Conservation (phyloP, 2,797 vertebrate species). For the Syngnathus rostellatus region DNA sequence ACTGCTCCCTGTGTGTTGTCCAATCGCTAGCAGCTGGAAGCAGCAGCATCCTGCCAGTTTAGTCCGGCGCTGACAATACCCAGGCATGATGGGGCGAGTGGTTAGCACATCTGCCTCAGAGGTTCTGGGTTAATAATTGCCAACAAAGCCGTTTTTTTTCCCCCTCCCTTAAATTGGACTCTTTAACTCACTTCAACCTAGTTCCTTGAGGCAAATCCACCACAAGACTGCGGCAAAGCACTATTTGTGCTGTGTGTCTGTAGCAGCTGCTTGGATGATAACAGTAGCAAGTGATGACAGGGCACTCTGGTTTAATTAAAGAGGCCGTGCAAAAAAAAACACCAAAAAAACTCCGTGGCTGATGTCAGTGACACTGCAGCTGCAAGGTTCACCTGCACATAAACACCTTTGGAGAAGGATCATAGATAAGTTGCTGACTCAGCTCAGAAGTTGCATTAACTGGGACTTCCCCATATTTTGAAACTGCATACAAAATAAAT, state of each 20-base stretch:
- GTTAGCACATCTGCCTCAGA: not conserved
- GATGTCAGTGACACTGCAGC: slow-evolving; percentile 64
- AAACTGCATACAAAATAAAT: slow-evolving; percentile 14
- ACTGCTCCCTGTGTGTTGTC: slow-evolving; percentile 39
- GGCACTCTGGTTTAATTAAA: slow-evolving; percentile 59
- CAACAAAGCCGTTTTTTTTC: no score
- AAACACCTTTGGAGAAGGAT: slow-evolving; percentile 8
- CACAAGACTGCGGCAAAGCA: no score
- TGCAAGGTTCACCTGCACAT: slow-evolving; percentile 41
- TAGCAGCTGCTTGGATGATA: slow-evolving; percentile 46
- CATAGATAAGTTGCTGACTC: slow-evolving; percentile 58
- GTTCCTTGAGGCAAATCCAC: no score
- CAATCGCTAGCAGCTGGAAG: slow-evolving; percentile 83
- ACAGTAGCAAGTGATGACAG: slow-evolving; percentile 64
- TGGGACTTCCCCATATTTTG: slow-evolving; percentile 40
- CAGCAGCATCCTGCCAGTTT: slow-evolving; percentile 51
- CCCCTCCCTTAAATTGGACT: no score
- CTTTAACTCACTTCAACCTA: no score
- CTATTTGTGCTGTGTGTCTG: slow-evolving; percentile 3
- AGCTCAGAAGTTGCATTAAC: not conserved
- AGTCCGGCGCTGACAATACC: not conserved
- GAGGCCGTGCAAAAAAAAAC: slow-evolving; percentile 29
- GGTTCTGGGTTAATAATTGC: not conserved
- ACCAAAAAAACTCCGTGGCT: slow-evolving; percentile 26
- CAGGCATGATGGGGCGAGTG: not conserved